Evolutionary conservation across 2,797 vertebrate genomes (phyloP).

Genomic region (Delichon dasypus): DNA sequence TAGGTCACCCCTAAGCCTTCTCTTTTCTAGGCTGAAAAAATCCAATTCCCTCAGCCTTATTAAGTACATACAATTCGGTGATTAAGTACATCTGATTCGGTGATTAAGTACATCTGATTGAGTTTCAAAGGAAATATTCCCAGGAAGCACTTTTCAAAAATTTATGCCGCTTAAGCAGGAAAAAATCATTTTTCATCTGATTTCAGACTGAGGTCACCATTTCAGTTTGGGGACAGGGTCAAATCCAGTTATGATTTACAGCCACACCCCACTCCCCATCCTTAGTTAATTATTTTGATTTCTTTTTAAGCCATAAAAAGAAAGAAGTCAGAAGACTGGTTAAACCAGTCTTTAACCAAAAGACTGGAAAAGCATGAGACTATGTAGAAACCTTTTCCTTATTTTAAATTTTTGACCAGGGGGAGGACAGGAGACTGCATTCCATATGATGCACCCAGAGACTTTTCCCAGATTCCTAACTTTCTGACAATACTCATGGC

Average conservation of each 20-base stretch:
- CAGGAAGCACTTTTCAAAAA: background rate
- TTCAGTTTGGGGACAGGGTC: background rate
- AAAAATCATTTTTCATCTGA: background rate
- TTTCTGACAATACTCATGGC: background rate
- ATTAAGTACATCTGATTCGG: background rate
- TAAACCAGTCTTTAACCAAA: background rate
- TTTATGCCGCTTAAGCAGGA: background rate
- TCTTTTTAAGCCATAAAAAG: background rate
- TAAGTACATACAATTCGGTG: background rate
- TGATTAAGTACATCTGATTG: background rate
- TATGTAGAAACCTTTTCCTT: background rate
- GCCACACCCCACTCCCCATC: accelerated
- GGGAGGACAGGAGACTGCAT: background rate
- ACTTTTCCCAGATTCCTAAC: background rate
- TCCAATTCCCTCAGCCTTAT: background rate
- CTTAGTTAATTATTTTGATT: background rate
- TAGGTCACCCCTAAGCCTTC: too few species aligned
- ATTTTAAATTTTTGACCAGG: background rate
- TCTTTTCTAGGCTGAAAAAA: background rate
- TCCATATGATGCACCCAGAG: background rate
- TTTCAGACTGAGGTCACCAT: background rate
- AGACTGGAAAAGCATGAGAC: background rate
- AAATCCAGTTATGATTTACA: background rate
- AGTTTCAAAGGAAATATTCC: background rate
- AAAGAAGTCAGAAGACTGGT: too few species aligned